These are phyloP conservation scores for Elephantulus edwardii DNA, from an alignment of 2,113 vertebrate species.

Conservation along the genomic window DNA sequence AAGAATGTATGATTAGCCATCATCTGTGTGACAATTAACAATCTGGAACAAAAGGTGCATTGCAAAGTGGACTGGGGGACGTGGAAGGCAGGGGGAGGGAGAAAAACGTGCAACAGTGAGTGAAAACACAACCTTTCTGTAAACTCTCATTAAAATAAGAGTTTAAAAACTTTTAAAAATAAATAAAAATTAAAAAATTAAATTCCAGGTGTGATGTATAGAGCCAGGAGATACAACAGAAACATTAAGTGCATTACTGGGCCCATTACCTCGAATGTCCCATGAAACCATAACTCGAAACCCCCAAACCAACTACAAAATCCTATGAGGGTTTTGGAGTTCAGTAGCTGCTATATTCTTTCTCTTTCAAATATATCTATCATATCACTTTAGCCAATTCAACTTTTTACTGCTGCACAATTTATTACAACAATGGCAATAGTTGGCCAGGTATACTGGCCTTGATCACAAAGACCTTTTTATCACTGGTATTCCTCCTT, in stretches of 20 bases:
- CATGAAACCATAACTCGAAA: neutral
- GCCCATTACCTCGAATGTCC: neutral
- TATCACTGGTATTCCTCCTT: neutral
- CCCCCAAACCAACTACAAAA: neutral
- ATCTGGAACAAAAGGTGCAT: no score
- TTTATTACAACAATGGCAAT: neutral
- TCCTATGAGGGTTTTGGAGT: neutral
- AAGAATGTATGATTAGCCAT: no score
- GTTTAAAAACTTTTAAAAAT: no score
- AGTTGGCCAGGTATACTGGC: no score
- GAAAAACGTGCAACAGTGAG: no score
- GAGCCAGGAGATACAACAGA: neutral
- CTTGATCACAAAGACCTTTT: neutral
- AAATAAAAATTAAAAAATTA: no score
- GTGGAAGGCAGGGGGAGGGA: no score
- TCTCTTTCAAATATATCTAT: neutral
- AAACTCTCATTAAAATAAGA: no score
- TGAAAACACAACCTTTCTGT: no score
- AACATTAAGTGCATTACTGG: neutral
- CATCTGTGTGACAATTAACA: no score
- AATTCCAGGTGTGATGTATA: neutral
- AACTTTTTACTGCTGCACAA: neutral
- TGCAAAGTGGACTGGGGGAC: no score
- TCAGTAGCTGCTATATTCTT: neutral
- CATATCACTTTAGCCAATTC: neutral